Evolutionary conservation across 2,113 vertebrate species (phyloP), one percentile per base, ranked within the genome.

Genomic region (Bufo bufo): DNA sequence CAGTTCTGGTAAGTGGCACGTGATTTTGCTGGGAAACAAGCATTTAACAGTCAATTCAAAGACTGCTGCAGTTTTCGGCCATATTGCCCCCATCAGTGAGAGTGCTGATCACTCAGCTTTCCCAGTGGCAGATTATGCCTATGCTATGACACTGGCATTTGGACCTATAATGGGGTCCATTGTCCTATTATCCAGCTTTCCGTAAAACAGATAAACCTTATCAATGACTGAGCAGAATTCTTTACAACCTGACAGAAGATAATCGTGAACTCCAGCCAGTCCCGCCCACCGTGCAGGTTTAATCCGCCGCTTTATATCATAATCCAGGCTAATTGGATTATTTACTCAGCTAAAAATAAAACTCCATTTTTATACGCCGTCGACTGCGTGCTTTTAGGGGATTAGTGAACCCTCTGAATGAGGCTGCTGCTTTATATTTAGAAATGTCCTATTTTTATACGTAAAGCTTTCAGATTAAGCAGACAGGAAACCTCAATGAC

Each of bases 371-470:
- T 83, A 61, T 50, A 23, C 13, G 10, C 33, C 33, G 1, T 9
- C 23, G 23, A 17, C 80, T 66, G 45, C 6, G n/a, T 52, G 81
- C 61, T 66, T 83, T 83, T 83, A 83, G 61, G 5, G 45, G 79
- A 45, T 77, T 54, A 65, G 84, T 75, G 33, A 85, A 33, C 69
- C 56, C 9, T 77, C 7, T 86, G 72, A 19, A 86, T 52, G 49
- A 79, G 16, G 19, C 72, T 58, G 85, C 19, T 8, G 61, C n/a
- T 56, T 78, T 86, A 86, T 20, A 86, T 86, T 69, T 86, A 86
- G 85, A 52, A 63, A 14, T 71, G 85, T 80, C 85, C 85, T 86
- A 86, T 86, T 86, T 86, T 86, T 86, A 43, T 79, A 50, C 3
- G n/a, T n/a, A 65, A 23, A 49, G 59, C 50, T 69, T 69, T 20